Conservation (phyloP, 2,113 vertebrate species). For the Casuarius casuarius region DNA sequence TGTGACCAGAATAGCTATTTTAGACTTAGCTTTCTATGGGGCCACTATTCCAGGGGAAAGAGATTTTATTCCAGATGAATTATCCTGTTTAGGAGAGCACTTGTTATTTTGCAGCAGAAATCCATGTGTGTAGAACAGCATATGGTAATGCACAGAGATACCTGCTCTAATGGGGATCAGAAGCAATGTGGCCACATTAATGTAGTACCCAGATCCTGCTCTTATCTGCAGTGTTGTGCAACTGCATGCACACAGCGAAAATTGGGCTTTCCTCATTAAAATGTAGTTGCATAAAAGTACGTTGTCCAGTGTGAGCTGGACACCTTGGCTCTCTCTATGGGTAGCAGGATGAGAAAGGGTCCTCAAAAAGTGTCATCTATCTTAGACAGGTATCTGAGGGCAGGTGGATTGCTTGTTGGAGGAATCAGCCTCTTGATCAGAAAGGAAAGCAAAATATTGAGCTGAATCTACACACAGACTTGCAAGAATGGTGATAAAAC, state of each 20-base stretch:
- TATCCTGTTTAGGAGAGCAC: background rate
- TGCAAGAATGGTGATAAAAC: rapidly evolving
- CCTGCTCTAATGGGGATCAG: background rate
- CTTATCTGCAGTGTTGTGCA: background rate
- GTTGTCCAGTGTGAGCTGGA: background rate
- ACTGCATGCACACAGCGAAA: background rate
- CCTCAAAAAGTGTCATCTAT: background rate
- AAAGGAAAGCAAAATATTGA: background rate
- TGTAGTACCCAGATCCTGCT: rapidly evolving
- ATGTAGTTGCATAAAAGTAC: background rate
- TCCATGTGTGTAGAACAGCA: rapidly evolving
- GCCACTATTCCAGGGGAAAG: background rate
- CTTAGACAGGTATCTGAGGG: no score
- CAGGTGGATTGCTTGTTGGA: background rate
- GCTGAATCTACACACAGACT: background rate
- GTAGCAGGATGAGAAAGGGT: background rate
- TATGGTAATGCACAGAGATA: background rate
- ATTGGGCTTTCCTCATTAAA: background rate
- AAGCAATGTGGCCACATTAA: background rate
- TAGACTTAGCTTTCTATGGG: constrained; percentile 37
- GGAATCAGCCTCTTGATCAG: background rate
- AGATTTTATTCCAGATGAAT: constrained; percentile 29
- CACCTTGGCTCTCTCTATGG: background rate
- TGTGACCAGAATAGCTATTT: constrained; percentile 66
- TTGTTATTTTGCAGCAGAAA: background rate